A percentile compares a stretch with the other conserved stretches of the same genome.
Evolutionary conservation across 2,888 invertebrate genomes (phyloP).

Genomic region (Harmothoe impar): DNA sequence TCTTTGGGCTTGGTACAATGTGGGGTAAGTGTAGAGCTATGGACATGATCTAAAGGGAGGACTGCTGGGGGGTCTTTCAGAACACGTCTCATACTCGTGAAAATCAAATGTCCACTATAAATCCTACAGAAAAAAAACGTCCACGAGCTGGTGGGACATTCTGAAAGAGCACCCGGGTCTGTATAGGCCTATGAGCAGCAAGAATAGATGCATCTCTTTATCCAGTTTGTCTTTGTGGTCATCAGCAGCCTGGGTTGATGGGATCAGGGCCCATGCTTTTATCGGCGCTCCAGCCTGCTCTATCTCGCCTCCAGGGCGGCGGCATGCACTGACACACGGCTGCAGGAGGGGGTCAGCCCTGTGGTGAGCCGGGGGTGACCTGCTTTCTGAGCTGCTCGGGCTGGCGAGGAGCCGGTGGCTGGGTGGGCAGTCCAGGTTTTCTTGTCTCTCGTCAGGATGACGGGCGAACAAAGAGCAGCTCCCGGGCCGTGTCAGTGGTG

Average conservation of each 20-base stretch:
- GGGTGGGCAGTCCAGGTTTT: not conserved
- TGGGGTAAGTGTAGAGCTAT: too few species aligned
- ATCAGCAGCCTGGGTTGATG: not conserved
- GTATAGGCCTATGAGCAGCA: not conserved
- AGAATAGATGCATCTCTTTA: not conserved
- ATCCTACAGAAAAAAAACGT: too few species aligned
- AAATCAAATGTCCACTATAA: too few species aligned
- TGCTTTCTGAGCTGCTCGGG: not conserved
- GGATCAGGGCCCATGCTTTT: constrained; percentile 9
- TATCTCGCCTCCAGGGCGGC: not conserved
- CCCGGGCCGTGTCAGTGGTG: not conserved
- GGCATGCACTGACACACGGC: not conserved
- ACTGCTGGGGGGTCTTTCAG: too few species aligned
- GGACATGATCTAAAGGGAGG: too few species aligned
- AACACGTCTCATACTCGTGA: too few species aligned
- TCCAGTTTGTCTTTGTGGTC: constrained; percentile 2
- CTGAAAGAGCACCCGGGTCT: too few species aligned
- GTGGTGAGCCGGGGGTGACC: not conserved
- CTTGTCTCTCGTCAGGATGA: constrained; percentile 14
- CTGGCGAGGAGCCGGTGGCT: not conserved
- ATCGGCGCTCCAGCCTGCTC: not conserved
- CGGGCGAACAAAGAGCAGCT: constrained; percentile 21
- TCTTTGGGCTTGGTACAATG: too few species aligned
- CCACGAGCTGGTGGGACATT: too few species aligned
- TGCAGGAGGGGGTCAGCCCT: not conserved